Evolutionary conservation across 2,113 vertebrate genomes (phyloP), one percentile per base, ranked within the genome.

Genomic region (Pedetes capensis): DNA sequence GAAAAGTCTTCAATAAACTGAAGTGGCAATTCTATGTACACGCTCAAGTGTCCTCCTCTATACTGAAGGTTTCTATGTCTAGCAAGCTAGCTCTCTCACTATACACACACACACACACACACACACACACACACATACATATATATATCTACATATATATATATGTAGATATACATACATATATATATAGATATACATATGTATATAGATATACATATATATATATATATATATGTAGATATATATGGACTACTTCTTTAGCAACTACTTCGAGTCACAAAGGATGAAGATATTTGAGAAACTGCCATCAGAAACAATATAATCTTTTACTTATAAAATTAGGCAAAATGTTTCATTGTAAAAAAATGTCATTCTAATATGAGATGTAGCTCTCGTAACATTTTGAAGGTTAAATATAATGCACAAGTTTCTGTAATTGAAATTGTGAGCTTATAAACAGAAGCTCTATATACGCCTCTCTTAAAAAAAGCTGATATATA

Each of bases 21-120:
- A 25, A 61, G 14, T 44, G 2, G 8, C 5, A 14, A 5, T 44
- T 10, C 8, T 18, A 9, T 39, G 11, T 0, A 27, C 32, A n/a
- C 6, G 23, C 27, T 68, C 1, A 5, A 23, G 37, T 4, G 1
- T 5, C 17, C 12, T 57, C 69, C 34, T 69, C 17, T 32, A 3
- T 11, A 53, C 6, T 32, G 20, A 91, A 79, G 13, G 18, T 55
- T 18, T 44, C 22, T 61, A 1, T 68, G 17, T 25, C n/a, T n/a
- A n/a, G n/a, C n/a, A n/a, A n/a, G n/a, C n/a, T n/a, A n/a, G n/a
- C n/a, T n/a, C n/a, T n/a, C n/a, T n/a, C n/a, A n/a, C n/a, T n/a
- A n/a, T n/a, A n/a, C n/a, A n/a, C n/a, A n/a, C n/a, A n/a, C n/a
- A n/a, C n/a, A n/a, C n/a, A n/a, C n/a, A n/a, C n/a, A n/a, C n/a